A percentile compares a stretch with the other conserved stretches of the same genome.
phyloP scores from a whole-genome alignment of 2,888 invertebrate genomes.

The Ectropis crepuscularia region DNA sequence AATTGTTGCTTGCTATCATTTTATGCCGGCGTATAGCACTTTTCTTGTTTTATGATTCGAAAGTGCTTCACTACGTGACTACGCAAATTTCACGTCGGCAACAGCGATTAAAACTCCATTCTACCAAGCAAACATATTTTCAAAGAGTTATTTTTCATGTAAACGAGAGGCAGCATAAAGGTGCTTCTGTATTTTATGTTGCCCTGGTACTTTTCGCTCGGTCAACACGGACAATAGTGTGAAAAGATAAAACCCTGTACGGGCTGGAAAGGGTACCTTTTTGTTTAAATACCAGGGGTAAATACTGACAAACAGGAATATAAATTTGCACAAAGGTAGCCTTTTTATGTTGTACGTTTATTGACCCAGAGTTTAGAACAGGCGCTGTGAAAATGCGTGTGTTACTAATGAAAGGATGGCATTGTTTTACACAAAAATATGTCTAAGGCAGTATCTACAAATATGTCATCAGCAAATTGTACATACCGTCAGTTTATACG shows the following conservation, averaged over 20 bases:
- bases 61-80: slow-evolving; percentile 14
- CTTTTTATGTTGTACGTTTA: slow-evolving; percentile 28
- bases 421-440: not conserved
- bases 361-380: slow-evolving; percentile 21
- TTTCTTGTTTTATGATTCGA: slow-evolving; percentile 6
- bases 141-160: slow-evolving; percentile 48
- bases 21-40: not conserved
- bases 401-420: not conserved
- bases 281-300: slow-evolving; percentile 24
- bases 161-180: slow-evolving; percentile 46
- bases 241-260: slow-evolving; percentile 46
- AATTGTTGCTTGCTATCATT: not conserved
- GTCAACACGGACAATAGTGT: slow-evolving; percentile 45
- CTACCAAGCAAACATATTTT: slow-evolving; percentile 47
- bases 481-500: too few species aligned
- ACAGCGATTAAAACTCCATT: slow-evolving; percentile 11
- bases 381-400: not conserved
- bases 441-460: not conserved
- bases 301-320: slow-evolving; percentile 31
- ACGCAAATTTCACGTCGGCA: slow-evolving; percentile 18
- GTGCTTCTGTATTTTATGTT: slow-evolving; percentile 38
- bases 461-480: not conserved
- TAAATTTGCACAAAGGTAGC: slow-evolving; percentile 24
- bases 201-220: slow-evolving; percentile 32
- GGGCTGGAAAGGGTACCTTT: slow-evolving; percentile 39